These are phyloP conservation scores for Sipha maydis DNA, from an alignment of 2,888 invertebrate genomes.

Conservation along the genomic window DNA sequence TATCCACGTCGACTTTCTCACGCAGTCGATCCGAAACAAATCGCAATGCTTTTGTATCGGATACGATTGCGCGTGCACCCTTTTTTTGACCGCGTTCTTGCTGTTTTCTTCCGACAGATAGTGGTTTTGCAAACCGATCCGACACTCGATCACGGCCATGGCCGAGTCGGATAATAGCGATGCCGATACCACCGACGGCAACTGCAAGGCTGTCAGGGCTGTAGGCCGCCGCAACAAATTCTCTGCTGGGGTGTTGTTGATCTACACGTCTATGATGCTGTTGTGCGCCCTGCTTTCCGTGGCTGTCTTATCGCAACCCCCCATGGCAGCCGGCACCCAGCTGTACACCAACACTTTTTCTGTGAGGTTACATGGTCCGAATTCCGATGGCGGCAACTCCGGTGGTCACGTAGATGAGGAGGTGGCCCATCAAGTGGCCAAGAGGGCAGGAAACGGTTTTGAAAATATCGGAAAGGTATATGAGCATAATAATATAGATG, in stretches of 20 bases:
- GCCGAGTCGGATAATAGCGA: slow-evolving; percentile 27
- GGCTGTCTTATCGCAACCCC: slow-evolving; percentile 62
- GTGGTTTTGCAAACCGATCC: neutral
- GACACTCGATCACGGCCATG: neutral
- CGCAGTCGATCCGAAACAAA: neutral
- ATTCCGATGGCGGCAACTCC: slow-evolving; percentile 71
- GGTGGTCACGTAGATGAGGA: slow-evolving; percentile 79
- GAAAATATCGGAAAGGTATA: slow-evolving; percentile 94
- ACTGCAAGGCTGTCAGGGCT: neutral
- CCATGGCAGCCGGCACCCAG: slow-evolving; percentile 69
- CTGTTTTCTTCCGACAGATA: neutral
- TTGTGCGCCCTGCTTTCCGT: neutral
- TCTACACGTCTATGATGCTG: neutral
- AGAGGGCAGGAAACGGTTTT: slow-evolving; percentile 82
- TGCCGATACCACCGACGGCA: neutral
- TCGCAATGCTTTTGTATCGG: neutral
- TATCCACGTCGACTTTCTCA: neutral
- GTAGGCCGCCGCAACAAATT: neutral
- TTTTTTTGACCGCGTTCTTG: neutral
- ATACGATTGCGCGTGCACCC: neutral
- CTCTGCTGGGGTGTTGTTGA: neutral
- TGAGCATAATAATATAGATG: slow-evolving; percentile 65
- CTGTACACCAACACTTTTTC: slow-evolving; percentile 96
- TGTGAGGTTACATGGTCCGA: slow-evolving; percentile 80
- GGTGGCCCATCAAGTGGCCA: slow-evolving; percentile 85